These are phyloP conservation scores for Bufo gargarizans DNA, from an alignment of 2,113 vertebrate genomes.

Conservation along the genomic window DNA sequence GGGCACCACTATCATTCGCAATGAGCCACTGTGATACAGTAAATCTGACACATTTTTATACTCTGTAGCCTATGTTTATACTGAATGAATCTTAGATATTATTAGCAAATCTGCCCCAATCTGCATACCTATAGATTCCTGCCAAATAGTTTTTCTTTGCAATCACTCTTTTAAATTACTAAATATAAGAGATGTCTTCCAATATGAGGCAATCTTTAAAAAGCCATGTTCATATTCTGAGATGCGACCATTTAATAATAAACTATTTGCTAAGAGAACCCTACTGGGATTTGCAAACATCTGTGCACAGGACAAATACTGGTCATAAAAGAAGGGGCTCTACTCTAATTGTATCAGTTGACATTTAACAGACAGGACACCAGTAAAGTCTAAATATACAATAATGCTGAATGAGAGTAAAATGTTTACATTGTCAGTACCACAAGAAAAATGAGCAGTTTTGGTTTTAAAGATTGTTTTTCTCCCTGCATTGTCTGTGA, in stretches of 20 bases:
- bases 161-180: too few species aligned
- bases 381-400: not conserved
- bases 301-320: not conserved
- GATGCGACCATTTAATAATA: not conserved
- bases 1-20: too few species aligned
- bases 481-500: not conserved
- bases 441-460: constrained; percentile 22
- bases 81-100: too few species aligned
- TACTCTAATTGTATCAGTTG: not conserved
- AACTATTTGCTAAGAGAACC: not conserved
- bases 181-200: too few species aligned
- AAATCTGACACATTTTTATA: too few species aligned
- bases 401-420: not conserved
- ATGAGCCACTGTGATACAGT: too few species aligned
- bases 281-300: not conserved
- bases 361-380: not conserved
- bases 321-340: not conserved
- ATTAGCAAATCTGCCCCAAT: too few species aligned
- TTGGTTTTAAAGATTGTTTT: not conserved
- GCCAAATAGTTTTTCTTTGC: too few species aligned
- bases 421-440: constrained; percentile 6
- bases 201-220: too few species aligned
- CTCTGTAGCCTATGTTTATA: too few species aligned
- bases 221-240: not conserved
- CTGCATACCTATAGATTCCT: too few species aligned